phyloP scores from a whole-genome alignment of 2,797 vertebrate species.

The Pipistrellus pygmaeus region DNA sequence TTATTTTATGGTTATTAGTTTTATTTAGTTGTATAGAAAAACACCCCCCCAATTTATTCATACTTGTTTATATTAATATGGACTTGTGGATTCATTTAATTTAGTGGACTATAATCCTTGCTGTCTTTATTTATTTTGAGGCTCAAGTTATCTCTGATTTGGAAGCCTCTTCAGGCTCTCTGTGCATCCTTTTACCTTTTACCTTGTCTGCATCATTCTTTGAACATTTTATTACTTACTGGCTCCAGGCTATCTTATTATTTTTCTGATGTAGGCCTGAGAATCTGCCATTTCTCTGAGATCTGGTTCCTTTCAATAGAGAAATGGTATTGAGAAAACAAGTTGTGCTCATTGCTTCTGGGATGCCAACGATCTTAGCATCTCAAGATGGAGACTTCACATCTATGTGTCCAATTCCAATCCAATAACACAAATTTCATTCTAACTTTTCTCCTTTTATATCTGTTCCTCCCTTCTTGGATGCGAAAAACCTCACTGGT shows the following conservation, averaged over 20 bases:
- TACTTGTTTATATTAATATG: not conserved
- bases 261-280: not conserved
- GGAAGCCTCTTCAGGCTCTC: not conserved
- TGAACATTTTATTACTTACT: not conserved
- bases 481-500: not conserved
- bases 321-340: not conserved
- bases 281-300: not conserved
- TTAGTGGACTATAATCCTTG: not conserved
- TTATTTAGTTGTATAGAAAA: not conserved
- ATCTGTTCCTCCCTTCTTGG: not conserved
- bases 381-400: accelerated
- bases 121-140: not conserved
- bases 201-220: not conserved
- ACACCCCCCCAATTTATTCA: not conserved
- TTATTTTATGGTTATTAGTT: not conserved
- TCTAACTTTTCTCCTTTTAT: not conserved
- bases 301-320: not conserved
- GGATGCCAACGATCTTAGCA: not conserved
- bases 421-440: accelerated
- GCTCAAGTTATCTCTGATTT: not conserved
- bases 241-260: not conserved
- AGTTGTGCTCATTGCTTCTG: not conserved
- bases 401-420: not conserved
- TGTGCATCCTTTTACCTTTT: not conserved
- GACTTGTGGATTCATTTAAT: not conserved